phyloP scores from a whole-genome alignment of 2,888 invertebrate genomes.

The Hofmannophila pseudospretella region DNA sequence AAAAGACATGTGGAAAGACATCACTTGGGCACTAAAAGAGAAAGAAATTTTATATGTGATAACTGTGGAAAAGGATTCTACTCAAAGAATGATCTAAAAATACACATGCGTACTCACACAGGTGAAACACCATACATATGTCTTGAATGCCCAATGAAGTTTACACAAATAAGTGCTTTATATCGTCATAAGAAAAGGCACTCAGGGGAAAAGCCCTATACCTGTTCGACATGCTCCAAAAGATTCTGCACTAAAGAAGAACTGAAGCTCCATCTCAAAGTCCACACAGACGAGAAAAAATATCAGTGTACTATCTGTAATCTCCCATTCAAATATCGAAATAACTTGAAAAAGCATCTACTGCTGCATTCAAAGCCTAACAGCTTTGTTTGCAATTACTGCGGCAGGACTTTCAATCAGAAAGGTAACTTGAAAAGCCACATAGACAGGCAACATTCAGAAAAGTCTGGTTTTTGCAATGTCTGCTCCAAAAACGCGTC shows the following conservation, averaged over 20 bases:
- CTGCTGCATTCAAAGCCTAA: constrained; percentile 45
- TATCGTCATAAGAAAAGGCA: constrained; percentile 48
- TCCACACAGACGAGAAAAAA: constrained; percentile 49
- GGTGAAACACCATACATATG: constrained; percentile 62
- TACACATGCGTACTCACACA: constrained; percentile 58
- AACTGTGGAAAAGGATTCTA: constrained; percentile 59
- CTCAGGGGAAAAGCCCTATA: constrained; percentile 39
- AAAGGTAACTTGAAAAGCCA: constrained; percentile 74
- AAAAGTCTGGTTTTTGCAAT: constrained; percentile 70
- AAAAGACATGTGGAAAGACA: constrained; percentile 48
- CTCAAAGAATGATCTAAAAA: constrained; percentile 44
- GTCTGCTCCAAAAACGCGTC: constrained; percentile 71
- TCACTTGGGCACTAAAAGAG: constrained; percentile 33
- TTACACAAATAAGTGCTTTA: constrained; percentile 49
- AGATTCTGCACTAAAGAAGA: constrained; percentile 53
- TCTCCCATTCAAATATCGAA: constrained; percentile 64
- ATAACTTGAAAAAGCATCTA: constrained; percentile 71
- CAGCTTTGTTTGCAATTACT: constrained; percentile 54
- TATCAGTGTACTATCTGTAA: constrained; percentile 58
- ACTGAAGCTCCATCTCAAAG: constrained; percentile 43
- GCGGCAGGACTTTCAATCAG: constrained; percentile 55
- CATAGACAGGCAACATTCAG: constrained; percentile 70
- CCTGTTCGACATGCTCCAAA: constrained; percentile 49
- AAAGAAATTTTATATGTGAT: constrained; percentile 53
- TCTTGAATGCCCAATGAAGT: constrained; percentile 40